Evolutionary conservation across 2,797 vertebrate genomes (phyloP).

Genomic region (Margarornis squamiger): DNA sequence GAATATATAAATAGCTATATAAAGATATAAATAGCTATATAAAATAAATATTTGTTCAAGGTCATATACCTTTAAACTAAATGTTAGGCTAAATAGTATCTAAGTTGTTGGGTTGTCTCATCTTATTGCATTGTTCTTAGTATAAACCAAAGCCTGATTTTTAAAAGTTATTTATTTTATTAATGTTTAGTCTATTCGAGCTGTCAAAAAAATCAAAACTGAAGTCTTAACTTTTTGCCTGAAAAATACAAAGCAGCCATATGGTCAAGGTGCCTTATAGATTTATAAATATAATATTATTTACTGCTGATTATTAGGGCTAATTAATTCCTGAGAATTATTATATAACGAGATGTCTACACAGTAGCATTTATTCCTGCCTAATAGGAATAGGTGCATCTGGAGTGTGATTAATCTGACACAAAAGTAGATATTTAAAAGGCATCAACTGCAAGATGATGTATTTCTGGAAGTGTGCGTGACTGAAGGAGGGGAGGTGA

Average conservation of each 20-base stretch:
- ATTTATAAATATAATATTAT: background rate
- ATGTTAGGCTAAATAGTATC: background rate
- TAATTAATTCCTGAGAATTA: background rate
- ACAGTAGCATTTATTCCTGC: background rate
- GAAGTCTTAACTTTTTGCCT: background rate
- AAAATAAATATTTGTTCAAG: background rate
- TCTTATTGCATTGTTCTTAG: background rate
- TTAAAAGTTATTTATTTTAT: too few species aligned
- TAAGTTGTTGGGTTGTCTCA: background rate
- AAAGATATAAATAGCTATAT: background rate
- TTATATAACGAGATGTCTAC: background rate
- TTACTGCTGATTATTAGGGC: background rate
- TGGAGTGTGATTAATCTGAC: background rate
- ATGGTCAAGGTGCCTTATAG: background rate
- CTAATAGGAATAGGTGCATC: background rate
- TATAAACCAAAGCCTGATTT: background rate
- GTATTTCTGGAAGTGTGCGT: background rate
- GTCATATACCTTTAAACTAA: background rate
- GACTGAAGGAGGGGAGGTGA: background rate
- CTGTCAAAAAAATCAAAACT: background rate
- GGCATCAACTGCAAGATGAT: background rate
- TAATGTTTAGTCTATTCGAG: background rate
- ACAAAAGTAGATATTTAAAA: background rate
- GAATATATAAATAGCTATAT: too few species aligned
- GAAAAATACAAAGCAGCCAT: background rate